Percentiles rank a stretch among this genome's conserved stretches.
Conservation (phyloP, 1,140 invertebrate species). For the Odontomachus brunneus region DNA sequence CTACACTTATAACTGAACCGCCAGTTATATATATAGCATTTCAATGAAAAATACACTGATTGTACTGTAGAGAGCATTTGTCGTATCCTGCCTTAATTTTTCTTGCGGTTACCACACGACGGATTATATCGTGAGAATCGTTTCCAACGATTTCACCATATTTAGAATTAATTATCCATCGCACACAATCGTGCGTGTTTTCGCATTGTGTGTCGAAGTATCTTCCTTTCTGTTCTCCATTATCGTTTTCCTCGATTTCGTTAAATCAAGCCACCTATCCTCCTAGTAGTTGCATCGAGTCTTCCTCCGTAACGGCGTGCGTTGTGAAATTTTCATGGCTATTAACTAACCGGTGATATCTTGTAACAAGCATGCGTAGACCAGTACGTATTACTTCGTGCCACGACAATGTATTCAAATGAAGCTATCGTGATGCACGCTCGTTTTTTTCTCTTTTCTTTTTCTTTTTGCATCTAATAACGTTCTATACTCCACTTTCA, state of each 20-base stretch:
- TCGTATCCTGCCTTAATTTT: background rate
- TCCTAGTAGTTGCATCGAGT: background rate
- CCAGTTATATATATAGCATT: too few relatives aligned
- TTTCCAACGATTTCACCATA: background rate
- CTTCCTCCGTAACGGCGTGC: background rate
- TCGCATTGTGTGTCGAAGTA: background rate
- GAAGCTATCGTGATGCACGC: slow-evolving; percentile 26
- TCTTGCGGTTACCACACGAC: background rate
- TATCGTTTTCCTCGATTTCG: background rate
- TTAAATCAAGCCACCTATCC: background rate
- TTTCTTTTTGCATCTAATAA: slow-evolving; percentile 33
- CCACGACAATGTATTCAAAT: slow-evolving; percentile 30
- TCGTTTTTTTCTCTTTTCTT: background rate
- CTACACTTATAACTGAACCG: too few relatives aligned
- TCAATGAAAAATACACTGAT: too few relatives aligned
- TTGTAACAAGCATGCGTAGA: slow-evolving; percentile 19
- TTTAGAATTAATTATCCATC: background rate
- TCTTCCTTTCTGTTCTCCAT: background rate
- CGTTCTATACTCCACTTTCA: slow-evolving; percentile 42
- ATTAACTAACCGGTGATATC: slow-evolving; percentile 25
- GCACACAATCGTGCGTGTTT: background rate
- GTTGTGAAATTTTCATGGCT: slow-evolving; percentile 27
- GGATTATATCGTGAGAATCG: background rate
- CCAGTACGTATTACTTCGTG: slow-evolving; percentile 3
- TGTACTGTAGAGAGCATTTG: too few relatives aligned